Base-by-base conservation (phyloP, 2,113 vertebrate species). In the Hyperopisus bebe region DNA sequence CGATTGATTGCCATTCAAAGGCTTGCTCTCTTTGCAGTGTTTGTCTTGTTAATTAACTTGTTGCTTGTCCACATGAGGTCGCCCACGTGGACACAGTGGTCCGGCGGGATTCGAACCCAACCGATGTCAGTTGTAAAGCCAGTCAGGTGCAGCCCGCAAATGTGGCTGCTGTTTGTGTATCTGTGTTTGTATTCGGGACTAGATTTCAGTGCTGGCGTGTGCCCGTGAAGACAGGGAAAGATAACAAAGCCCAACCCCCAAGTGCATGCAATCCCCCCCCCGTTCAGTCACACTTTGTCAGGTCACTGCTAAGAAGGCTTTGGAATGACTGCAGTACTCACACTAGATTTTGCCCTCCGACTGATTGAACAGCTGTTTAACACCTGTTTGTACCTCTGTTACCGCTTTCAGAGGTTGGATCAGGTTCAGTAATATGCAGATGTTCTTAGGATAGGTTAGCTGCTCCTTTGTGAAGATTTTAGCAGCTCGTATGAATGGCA, bases 41-140 rank as follows among this genome's bases (percentile, higher is more conserved):
- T 89, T 83, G 19, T 89, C 50, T 82, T 89, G 74, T 83, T 89
- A 89, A 89, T 89, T 80, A 82, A 82, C 88, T 89, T 74, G 19
- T 39, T 82, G 47, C 50, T 35, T 89, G 88, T 74, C 10, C 70
- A 77, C 31, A 27, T 74, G 87, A 44, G 74, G 48, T 53, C 47
- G 5, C 88, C 48, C 48, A 15, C 19, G 31, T 44, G 88, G 46
- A 47, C 48, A 15, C 47, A 55, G 88, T n/a, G 51, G 88, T 89
- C 21, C n/a, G 50, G 27, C 35, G 70, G 70, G 70, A 53, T 55
- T 48, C 19, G 3, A 15, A 31, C 48, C 47, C 86, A 15, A 10
- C 31, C 35, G 13, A 5, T 87, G 27, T 10, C 31, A 2, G 31
- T 35, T 55, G 50, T 39, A 31, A 15, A 31, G 47, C 11, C 47